phyloP scores from a whole-genome alignment of 2,888 invertebrate species.

The Apocheima hispidaria region DNA sequence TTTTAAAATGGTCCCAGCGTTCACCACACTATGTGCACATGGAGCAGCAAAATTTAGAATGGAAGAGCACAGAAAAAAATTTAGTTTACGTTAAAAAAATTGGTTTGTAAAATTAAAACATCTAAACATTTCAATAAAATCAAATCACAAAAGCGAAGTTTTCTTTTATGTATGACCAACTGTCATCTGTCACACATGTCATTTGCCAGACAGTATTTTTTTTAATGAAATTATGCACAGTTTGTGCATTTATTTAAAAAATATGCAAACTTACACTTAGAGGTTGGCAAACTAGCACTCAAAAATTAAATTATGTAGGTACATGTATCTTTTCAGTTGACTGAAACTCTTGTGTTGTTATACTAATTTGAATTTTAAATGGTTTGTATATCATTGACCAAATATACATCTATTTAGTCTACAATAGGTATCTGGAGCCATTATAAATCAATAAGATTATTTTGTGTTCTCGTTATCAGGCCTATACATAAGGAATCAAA shows the following conservation, averaged over 20 bases:
- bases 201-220: neutral
- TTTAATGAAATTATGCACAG: neutral
- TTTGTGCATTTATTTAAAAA: too few species aligned
- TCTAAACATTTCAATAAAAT: conserved; percentile 46
- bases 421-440: too few species aligned
- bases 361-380: too few species aligned
- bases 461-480: too few species aligned
- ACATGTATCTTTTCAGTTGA: too few species aligned
- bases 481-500: too few species aligned
- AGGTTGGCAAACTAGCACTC: too few species aligned
- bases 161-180: conserved; percentile 36
- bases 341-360: too few species aligned
- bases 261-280: too few species aligned
- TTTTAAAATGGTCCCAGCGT: conserved; percentile 45
- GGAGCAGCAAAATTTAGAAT: conserved; percentile 37
- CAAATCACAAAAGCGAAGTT: conserved; percentile 46
- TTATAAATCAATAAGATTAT: too few species aligned
- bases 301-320: too few species aligned
- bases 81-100: conserved; percentile 40
- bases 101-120: conserved; percentile 51
- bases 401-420: too few species aligned
- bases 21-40: conserved; percentile 41
- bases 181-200: conserved; percentile 20
- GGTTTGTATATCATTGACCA: neutral
- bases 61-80: conserved; percentile 27